phyloP scores from a whole-genome alignment of 2,797 vertebrate species.

The Oreortyx pictus region DNA sequence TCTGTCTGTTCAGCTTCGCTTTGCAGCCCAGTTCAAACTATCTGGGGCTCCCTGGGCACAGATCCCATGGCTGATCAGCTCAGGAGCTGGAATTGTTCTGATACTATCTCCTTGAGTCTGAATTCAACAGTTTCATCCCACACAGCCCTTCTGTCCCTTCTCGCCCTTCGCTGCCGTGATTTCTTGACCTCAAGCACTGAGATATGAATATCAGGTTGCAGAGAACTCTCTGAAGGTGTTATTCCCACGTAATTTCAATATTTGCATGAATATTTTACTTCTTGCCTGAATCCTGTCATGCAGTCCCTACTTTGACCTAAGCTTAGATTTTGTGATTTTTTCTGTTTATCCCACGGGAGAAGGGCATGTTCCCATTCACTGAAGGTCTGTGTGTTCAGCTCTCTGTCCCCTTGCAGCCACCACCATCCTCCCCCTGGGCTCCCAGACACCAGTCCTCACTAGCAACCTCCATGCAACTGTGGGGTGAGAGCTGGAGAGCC shows the following conservation, averaged over 20 bases:
- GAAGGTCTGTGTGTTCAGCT: not conserved
- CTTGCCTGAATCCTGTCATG: not conserved
- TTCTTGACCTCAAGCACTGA: not conserved
- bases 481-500: not conserved
- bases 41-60: not conserved
- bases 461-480: not conserved
- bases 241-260: accelerated
- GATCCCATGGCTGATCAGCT: not conserved
- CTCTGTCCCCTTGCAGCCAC: not conserved
- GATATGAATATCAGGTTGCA: not conserved
- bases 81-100: not conserved
- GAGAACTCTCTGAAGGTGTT: not conserved
- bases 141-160: not conserved
- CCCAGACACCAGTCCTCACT: not conserved
- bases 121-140: not conserved
- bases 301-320: not conserved
- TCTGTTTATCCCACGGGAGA: not conserved
- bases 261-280: not conserved
- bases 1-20: not conserved
- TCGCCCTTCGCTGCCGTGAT: not conserved
- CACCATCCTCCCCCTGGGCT: too few species aligned
- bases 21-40: not conserved
- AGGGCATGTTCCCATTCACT: not conserved
- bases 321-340: not conserved
- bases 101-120: not conserved